Evolutionary conservation across 2,113 vertebrate species (phyloP).

Genomic region (Chloebia gouldiae): DNA sequence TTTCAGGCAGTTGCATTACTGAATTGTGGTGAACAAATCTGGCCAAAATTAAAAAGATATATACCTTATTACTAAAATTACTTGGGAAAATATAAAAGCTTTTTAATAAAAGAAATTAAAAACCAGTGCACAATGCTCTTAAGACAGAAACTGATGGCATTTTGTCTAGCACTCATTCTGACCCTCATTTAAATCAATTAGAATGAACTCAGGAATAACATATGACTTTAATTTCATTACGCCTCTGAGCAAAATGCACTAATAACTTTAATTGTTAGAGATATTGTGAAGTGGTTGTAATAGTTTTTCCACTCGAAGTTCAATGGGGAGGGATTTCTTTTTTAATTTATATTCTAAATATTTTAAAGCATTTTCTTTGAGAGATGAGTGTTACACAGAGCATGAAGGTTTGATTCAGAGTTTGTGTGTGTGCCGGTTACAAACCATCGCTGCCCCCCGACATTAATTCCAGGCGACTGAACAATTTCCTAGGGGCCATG

Average conservation of each 20-base stretch:
- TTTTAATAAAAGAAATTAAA: neutral
- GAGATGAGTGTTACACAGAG: neutral
- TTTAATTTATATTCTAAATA: neutral
- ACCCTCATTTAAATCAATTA: slow-evolving; percentile 48
- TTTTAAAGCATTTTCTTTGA: slow-evolving; percentile 5
- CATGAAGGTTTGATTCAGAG: neutral
- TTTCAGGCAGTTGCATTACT: neutral
- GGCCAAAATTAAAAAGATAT: neutral
- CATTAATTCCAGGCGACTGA: slow-evolving; percentile 44
- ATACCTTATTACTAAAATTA: neutral
- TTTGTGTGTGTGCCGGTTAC: neutral
- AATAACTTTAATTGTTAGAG: slow-evolving; percentile 31
- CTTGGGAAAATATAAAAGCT: neutral
- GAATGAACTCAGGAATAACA: slow-evolving; percentile 25
- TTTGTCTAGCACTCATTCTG: slow-evolving; percentile 16
- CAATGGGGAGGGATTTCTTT: neutral
- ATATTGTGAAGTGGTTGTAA: neutral
- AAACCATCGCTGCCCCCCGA: neutral
- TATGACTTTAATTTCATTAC: slow-evolving; percentile 7
- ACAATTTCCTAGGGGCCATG: slow-evolving; percentile 54
- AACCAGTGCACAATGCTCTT: neutral
- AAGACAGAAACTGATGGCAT: neutral
- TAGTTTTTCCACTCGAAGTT: neutral
- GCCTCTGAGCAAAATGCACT: slow-evolving; percentile 33
- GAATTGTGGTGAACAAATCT: neutral